Conservation (phyloP, 2,113 vertebrate genomes). For the Misgurnus mizolepis region DNA sequence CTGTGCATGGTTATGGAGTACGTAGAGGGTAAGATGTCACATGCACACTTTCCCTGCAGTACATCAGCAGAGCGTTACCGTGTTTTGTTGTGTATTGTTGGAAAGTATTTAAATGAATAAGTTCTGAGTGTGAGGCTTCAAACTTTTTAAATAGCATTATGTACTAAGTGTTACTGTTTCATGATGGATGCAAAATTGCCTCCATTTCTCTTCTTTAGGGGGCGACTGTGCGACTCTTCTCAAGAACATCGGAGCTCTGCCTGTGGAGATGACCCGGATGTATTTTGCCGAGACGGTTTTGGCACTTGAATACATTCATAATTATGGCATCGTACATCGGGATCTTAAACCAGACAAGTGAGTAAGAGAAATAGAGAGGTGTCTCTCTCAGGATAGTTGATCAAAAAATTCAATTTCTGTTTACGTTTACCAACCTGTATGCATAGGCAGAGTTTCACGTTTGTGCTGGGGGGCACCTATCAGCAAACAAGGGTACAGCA, state of each 20-base stretch:
- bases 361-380: conserved; percentile 49
- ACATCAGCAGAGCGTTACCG: too few species aligned
- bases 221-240: conserved; percentile 92
- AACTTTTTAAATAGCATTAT: too few species aligned
- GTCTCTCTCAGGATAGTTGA: too few species aligned
- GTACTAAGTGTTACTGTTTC: neutral
- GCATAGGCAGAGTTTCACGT: too few species aligned
- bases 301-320: conserved; percentile 91
- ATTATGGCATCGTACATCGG: conserved; percentile 93
- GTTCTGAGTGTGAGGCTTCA: too few species aligned
- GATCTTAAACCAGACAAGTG: conserved; percentile 97
- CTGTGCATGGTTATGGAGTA: conserved; percentile 98
- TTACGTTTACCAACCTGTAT: too few species aligned
- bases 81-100: neutral
- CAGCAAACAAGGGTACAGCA: too few species aligned
- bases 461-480: too few species aligned
- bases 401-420: too few species aligned
- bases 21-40: conserved; percentile 82
- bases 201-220: conserved; percentile 69
- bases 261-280: conserved; percentile 88
- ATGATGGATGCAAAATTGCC: neutral
- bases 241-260: conserved; percentile 93
- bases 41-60: neutral
- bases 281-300: conserved; percentile 94
- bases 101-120: neutral